phyloP scores from a whole-genome alignment of 2,113 vertebrate species.

The Ictalurus furcatus region DNA sequence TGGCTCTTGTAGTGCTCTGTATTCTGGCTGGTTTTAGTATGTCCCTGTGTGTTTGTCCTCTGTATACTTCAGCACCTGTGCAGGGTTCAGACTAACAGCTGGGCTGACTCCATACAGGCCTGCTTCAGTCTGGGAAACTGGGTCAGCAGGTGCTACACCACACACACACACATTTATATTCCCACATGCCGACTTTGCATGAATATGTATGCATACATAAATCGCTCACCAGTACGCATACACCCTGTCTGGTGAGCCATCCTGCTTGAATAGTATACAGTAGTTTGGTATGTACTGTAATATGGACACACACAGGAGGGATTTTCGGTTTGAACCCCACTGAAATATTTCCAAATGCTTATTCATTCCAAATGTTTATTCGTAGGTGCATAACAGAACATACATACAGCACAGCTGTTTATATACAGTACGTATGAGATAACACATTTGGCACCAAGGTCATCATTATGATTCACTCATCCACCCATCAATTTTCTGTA shows the following conservation, averaged over 20 bases:
- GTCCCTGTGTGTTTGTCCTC: constrained; percentile 29
- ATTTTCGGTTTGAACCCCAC: neutral
- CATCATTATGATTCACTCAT: no score
- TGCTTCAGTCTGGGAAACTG: constrained; percentile 46
- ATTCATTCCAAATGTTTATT: neutral
- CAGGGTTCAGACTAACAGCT: constrained; percentile 44
- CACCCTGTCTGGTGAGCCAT: neutral
- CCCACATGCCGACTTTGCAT: constrained; percentile 13
- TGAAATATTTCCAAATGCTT: neutral
- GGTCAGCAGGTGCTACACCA: constrained; percentile 51
- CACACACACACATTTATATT: constrained; percentile 31
- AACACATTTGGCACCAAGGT: neutral
- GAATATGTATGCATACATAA: constrained; percentile 31
- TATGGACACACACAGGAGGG: neutral
- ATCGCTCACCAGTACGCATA: neutral
- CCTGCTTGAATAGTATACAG: neutral
- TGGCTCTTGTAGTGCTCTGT: constrained; percentile 2
- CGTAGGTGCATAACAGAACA: neutral
- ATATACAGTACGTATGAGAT: neutral
- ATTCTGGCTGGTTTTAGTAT: constrained; percentile 22
- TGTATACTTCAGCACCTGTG: constrained; percentile 47
- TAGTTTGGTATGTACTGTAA: no score
- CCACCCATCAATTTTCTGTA: no score
- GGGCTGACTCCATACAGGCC: constrained; percentile 41
- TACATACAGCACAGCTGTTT: neutral